phyloP scores from a whole-genome alignment of 1,140 invertebrate genomes.

The Bombus haemorrhoidalis region DNA sequence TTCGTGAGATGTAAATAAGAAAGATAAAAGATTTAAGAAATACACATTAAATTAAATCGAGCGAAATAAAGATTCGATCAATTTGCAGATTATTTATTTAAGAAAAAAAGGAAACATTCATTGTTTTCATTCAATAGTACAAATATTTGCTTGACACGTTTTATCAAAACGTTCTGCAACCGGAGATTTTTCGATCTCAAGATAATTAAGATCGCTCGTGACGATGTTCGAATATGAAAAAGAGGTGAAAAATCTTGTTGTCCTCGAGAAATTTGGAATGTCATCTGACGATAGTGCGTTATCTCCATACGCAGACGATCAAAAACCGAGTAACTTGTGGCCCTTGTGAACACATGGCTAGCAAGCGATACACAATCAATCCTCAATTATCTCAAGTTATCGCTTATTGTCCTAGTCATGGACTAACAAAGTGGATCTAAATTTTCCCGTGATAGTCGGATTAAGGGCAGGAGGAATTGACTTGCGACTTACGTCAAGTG shows the following conservation, averaged over 20 bases:
- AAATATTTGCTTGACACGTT: too few relatives aligned
- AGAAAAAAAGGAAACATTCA: not conserved
- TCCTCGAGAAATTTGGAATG: slow-evolving; percentile 16
- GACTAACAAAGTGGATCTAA: not conserved
- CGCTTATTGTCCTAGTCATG: slow-evolving; percentile 40
- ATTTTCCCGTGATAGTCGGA: not conserved
- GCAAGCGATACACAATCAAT: slow-evolving; percentile 23
- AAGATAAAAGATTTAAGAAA: not conserved
- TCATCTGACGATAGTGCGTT: slow-evolving; percentile 34
- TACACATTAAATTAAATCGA: not conserved
- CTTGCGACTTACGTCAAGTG: not conserved
- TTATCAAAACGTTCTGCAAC: not conserved
- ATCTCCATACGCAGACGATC: slow-evolving; percentile 20
- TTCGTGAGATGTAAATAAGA: too few relatives aligned
- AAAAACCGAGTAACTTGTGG: slow-evolving; percentile 22
- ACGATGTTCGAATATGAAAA: not conserved
- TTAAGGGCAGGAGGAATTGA: not conserved
- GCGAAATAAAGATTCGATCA: not conserved
- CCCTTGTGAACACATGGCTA: slow-evolving; percentile 40
- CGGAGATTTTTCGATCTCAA: not conserved
- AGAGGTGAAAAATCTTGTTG: not conserved
- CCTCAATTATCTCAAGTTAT: slow-evolving; percentile 37
- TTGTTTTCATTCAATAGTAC: not conserved
- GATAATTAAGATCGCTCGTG: not conserved
- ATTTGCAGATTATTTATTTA: not conserved